phyloP scores from a whole-genome alignment of 2,113 vertebrate species.

The Smithornis capensis region DNA sequence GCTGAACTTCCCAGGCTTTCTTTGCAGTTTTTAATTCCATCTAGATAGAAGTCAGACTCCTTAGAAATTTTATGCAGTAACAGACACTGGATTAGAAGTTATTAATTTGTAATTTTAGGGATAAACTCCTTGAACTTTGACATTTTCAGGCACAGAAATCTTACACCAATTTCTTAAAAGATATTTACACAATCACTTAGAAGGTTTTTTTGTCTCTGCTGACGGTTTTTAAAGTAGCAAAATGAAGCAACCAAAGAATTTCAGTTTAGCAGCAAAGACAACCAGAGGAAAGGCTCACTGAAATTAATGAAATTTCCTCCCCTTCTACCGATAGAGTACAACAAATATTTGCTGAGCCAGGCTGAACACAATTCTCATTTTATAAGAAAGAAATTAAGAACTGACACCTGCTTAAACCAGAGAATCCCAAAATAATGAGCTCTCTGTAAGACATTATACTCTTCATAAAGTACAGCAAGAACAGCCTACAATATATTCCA shows the following conservation, averaged over 20 bases:
- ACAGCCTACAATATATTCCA: not conserved
- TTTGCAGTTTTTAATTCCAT: slow-evolving; percentile 79
- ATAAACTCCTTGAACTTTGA: not conserved
- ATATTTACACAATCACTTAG: not conserved
- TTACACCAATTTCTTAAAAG: not conserved
- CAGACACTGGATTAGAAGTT: not conserved
- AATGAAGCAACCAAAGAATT: not conserved
- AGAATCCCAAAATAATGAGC: not conserved
- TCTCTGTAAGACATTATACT: not conserved
- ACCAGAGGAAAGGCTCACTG: not conserved
- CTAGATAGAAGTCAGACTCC: slow-evolving; percentile 55
- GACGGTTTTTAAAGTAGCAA: not conserved
- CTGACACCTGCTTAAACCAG: not conserved
- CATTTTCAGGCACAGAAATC: not conserved
- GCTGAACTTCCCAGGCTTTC: slow-evolving; percentile 84
- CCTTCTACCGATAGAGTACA: not conserved
- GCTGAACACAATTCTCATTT: not conserved
- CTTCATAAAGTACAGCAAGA: not conserved
- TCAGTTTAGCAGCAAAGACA: not conserved
- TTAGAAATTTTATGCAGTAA: not conserved
- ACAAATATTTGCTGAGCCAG: not conserved
- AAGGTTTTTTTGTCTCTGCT: not conserved
- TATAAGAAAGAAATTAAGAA: not conserved
- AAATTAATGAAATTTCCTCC: not conserved
- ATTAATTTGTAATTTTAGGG: not conserved